Evolutionary conservation across 2,888 invertebrate genomes (phyloP).

Genomic region (Stenichneumon culpator): DNA sequence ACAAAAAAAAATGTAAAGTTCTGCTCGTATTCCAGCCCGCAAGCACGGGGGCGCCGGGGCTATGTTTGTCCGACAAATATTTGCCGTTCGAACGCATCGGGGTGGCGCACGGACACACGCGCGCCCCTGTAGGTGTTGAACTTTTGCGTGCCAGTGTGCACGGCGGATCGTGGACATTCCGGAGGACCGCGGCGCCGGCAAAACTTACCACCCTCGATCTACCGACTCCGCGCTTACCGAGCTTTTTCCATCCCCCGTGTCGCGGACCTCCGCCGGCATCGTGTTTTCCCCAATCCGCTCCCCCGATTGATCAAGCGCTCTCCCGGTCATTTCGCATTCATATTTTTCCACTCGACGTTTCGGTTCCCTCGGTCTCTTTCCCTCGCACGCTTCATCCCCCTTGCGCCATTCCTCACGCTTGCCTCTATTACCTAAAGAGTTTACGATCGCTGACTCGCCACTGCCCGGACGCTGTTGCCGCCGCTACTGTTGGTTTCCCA

Average conservation of each 20-base stretch:
- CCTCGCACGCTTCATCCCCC: not conserved
- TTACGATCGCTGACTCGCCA: slow-evolving; percentile 61
- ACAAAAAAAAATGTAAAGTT: slow-evolving; percentile 59
- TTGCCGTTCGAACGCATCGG: slow-evolving; percentile 72
- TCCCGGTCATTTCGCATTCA: slow-evolving; percentile 64
- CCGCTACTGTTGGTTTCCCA: slow-evolving; percentile 46
- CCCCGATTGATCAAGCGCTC: slow-evolving; percentile 58
- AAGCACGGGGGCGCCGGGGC: slow-evolving; percentile 20
- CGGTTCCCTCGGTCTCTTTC: slow-evolving; percentile 15
- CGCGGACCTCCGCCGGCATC: not conserved
- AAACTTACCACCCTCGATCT: slow-evolving; percentile 54
- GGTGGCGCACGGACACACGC: slow-evolving; percentile 53
- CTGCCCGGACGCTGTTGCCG: slow-evolving; percentile 37
- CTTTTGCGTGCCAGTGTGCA: slow-evolving; percentile 23
- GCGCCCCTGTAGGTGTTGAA: slow-evolving; percentile 4
- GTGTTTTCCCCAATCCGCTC: slow-evolving; percentile 52
- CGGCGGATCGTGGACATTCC: slow-evolving; percentile 46
- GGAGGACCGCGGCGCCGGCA: slow-evolving; percentile 56
- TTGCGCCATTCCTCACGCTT: not conserved
- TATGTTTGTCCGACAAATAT: slow-evolving; percentile 76
- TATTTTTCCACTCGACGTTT: slow-evolving; percentile 56
- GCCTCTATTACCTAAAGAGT: slow-evolving; percentile 42
- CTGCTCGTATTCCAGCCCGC: slow-evolving; percentile 23
- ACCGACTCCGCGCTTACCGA: slow-evolving; percentile 5
- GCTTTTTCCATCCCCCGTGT: slow-evolving; percentile 8